Percentiles rank a stretch among this genome's conserved stretches.
Evolutionary conservation across 2,888 invertebrate genomes (phyloP).

Genomic region (Polyommatus iphigenia): DNA sequence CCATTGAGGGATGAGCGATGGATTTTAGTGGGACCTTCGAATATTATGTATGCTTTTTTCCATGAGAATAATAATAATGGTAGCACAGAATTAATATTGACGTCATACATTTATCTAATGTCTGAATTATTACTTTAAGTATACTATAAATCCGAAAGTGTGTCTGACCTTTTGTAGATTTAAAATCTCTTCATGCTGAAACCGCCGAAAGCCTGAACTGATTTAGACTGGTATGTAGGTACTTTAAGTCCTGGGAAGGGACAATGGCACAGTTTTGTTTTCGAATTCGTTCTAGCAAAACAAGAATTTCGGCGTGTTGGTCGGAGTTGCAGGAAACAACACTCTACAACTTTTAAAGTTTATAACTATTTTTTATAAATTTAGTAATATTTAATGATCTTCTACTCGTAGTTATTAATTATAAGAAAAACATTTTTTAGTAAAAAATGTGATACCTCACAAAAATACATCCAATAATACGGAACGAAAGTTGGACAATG

Average conservation of each 20-base stretch:
- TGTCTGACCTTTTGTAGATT: no score
- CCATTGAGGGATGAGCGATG: conserved; percentile 42
- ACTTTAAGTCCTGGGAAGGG: no score
- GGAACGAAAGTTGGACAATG: conserved; percentile 42
- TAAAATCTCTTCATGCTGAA: no score
- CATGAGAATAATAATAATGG: not conserved
- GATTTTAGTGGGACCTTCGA: conserved; percentile 18
- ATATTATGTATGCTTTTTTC: not conserved
- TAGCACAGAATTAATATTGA: not conserved
- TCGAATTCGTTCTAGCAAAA: no score
- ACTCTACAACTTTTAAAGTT: not conserved
- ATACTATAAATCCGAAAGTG: no score
- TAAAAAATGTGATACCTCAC: not conserved
- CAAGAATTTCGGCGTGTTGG: no score
- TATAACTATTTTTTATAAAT: conserved; percentile 31
- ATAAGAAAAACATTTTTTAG: not conserved
- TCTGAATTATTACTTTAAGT: no score
- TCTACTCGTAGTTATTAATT: not conserved
- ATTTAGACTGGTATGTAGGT: no score
- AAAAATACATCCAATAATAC: conserved; percentile 31
- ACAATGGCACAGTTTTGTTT: no score
- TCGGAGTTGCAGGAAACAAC: no score
- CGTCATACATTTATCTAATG: not conserved
- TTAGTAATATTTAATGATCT: not conserved
- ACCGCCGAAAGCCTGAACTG: no score